These are phyloP conservation scores for Coelinius sp. DNA, from an alignment of 2,888 invertebrate species.

Conservation along the genomic window DNA sequence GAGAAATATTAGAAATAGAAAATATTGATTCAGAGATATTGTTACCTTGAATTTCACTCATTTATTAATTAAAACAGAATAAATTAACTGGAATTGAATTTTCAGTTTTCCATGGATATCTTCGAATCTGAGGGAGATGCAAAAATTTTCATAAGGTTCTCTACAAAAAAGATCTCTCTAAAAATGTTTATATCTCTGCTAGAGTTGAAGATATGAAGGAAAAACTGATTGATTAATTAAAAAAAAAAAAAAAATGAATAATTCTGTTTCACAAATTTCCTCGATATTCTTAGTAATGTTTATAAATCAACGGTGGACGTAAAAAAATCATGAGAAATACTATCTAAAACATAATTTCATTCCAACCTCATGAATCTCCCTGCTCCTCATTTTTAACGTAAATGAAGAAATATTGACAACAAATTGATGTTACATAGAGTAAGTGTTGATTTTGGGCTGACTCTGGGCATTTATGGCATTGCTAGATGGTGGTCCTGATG, in stretches of 20 bases:
- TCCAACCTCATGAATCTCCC: not conserved
- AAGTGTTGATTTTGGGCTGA: slow-evolving; percentile 67
- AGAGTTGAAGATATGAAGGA: too few relatives aligned
- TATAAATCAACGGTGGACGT: not conserved
- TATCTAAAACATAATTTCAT: not conserved
- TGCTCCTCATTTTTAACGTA: slow-evolving; percentile 44
- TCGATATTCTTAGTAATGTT: not conserved
- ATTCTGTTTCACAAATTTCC: too few relatives aligned
- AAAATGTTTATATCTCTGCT: too few relatives aligned
- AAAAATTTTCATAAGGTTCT: too few relatives aligned
- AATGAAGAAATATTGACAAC: slow-evolving; percentile 56
- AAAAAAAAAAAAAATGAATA: too few relatives aligned
- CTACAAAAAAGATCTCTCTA: too few relatives aligned
- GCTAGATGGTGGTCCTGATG: slow-evolving; percentile 60
- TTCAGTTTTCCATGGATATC: too few relatives aligned
- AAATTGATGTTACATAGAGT: slow-evolving; percentile 67
- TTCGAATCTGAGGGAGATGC: too few relatives aligned
- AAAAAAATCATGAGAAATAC: not conserved
- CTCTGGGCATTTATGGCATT: slow-evolving; percentile 65
- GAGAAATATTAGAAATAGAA: not conserved
- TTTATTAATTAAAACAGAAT: too few relatives aligned
- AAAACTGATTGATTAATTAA: not conserved
- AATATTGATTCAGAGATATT: not conserved
- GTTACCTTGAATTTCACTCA: not conserved
- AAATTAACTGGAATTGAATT: too few relatives aligned